phyloP scores from a whole-genome alignment of 2,888 invertebrate genomes.

The Metalampra italica region DNA sequence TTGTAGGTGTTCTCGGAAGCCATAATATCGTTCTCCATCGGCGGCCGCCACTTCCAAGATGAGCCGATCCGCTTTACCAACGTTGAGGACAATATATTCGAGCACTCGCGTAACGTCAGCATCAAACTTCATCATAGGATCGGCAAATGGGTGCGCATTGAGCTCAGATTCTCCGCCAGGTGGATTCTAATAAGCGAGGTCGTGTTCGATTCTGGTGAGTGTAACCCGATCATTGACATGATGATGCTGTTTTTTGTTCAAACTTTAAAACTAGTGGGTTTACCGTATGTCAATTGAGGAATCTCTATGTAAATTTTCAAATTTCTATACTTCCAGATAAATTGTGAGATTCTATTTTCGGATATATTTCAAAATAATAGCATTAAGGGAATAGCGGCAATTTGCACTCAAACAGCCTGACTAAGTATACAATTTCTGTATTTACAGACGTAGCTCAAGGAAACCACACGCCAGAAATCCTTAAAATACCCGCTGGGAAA shows the following conservation, averaged over 20 bases:
- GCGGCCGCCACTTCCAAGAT: conserved; percentile 86
- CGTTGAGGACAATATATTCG: conserved; percentile 87
- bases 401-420: no score
- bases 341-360: no score
- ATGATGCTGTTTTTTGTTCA: no score
- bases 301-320: no score
- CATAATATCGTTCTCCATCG: conserved; percentile 87
- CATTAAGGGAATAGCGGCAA: no score
- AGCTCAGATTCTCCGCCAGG: conserved; percentile 86
- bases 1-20: conserved; percentile 88
- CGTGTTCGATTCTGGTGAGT: conserved; percentile 88
- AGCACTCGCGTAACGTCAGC: conserved; percentile 88
- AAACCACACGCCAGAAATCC: conserved; percentile 84
- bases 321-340: no score
- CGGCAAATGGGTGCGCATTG: conserved; percentile 88
- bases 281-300: no score
- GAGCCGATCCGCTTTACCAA: conserved; percentile 86
- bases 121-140: conserved; percentile 90
- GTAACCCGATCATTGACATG: not conserved
- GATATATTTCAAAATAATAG: no score
- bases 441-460: conserved; percentile 81
- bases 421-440: no score
- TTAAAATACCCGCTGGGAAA: conserved; percentile 72
- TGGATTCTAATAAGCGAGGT: conserved; percentile 96
- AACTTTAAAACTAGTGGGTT: no score